Base-by-base conservation (phyloP, 2,888 invertebrate species). In the Exocentrus adspersus region DNA sequence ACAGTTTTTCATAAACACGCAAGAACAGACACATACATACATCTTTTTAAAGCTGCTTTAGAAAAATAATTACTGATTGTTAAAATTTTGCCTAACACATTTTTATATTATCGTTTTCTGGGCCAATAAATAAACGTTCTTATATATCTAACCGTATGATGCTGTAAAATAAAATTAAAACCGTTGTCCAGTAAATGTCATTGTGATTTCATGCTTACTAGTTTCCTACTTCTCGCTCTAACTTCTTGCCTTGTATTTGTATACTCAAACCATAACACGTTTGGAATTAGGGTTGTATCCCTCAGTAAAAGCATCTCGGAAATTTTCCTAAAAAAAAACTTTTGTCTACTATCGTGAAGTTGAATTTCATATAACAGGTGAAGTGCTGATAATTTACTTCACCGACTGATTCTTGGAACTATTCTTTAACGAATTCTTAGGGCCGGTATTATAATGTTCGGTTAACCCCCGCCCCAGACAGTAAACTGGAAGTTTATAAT, bases 241-340 rank as follows among this genome's bases (percentile, higher is more conserved):
- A 92, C 90, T 80, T 95, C 95, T 75, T 92, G 91, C 69, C 94
- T 86, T 58, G 92, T 91, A 70, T 92, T 92, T 20, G 94, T 94
- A 81, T 96, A 96, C 81, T 96, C 95, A 81, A 96, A 96, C 94
- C 95, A 95, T 71, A 95, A 81, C 14, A 96, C 92, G 81, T 96
- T 95, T 20, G 95, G 95, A 80, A 96, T 96, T 62, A 95, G 84
- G 0, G 95, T 94, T 37, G 94, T 94, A 80, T 96, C 96, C 68
- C 95, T 87, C 65, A 96, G 84, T 84, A 96, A 88, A 65, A 95
- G 84, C 81, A 93, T 89, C 84, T 96, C 95, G 62, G 93, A 92
- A 71, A 93, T 83, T 84, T 90, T 92, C 89, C 95, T 95, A 85
- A 65, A 68, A 74, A 20, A 14, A n/a, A n/a, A n/a, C n/a, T n/a